Evolutionary conservation across 2,888 invertebrate species (phyloP).

Genomic region (Amiota minor): DNA sequence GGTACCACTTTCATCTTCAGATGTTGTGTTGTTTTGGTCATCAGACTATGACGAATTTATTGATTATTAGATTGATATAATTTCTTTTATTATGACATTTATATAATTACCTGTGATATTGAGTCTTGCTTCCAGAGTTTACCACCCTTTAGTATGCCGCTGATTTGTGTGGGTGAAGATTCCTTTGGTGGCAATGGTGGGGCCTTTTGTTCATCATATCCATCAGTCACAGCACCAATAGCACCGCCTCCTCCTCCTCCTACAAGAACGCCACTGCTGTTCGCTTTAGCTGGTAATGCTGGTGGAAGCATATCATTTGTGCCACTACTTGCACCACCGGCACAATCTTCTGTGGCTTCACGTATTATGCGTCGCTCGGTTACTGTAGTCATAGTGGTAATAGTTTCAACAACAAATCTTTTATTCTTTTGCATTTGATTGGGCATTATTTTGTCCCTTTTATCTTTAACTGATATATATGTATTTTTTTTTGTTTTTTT

Average conservation of each 20-base stretch:
- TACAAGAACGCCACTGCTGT: constrained; percentile 42
- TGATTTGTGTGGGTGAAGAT: constrained; percentile 77
- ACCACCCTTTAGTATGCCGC: constrained; percentile 86
- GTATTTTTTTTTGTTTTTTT: constrained; percentile 24
- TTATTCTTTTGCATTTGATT: constrained; percentile 67
- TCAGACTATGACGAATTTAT: constrained; percentile 62
- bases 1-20: constrained; percentile 75
- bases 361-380: constrained; percentile 78
- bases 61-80: background rate
- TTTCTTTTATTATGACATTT: background rate
- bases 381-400: constrained; percentile 79
- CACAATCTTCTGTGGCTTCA: constrained; percentile 69
- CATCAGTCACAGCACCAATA: constrained; percentile 37
- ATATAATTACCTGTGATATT: constrained; percentile 75
- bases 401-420: constrained; percentile 78
- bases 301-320: constrained; percentile 37
- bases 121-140: constrained; percentile 82
- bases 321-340: constrained; percentile 34
- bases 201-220: constrained; percentile 61
- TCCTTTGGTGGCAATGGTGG: constrained; percentile 73
- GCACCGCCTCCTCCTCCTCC: constrained; percentile 39
- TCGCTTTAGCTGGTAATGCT: constrained; percentile 40
- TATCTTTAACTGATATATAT: constrained; percentile 51
- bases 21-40: constrained; percentile 70
- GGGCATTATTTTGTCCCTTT: constrained; percentile 48